Conservation (phyloP, 2,888 invertebrate species). For the Sphaerolaimus hirsutus region DNA sequence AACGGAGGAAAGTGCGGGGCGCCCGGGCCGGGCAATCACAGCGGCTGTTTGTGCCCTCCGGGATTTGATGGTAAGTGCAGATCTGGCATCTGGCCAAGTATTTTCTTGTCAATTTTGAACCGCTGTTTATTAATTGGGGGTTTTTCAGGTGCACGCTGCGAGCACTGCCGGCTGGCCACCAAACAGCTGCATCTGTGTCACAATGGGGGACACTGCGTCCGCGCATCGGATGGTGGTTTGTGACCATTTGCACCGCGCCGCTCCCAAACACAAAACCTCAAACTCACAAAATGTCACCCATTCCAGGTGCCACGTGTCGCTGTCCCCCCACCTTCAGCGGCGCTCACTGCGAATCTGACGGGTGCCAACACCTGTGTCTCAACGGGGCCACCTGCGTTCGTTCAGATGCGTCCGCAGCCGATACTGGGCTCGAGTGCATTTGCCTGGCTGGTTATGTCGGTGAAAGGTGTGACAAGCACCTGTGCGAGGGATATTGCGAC, state of each 20-base stretch:
- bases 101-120: no score
- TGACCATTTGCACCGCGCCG: no score
- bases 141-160: constrained; percentile 13
- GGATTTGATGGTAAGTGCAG: no score
- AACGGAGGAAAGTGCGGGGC: constrained; percentile 38
- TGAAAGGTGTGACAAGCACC: constrained; percentile 37
- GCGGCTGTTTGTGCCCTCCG: no score
- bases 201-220: constrained; percentile 7
- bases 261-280: no score
- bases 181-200: constrained; percentile 5
- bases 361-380: constrained; percentile 22
- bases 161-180: constrained; percentile 10
- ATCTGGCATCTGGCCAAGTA: no score
- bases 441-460: constrained; percentile 36
- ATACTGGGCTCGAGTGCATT: constrained; percentile 27
- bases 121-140: no score
- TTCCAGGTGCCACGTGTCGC: constrained; percentile 31
- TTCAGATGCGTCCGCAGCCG: no score
- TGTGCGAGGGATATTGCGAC: constrained; percentile 37
- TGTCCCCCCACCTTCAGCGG: constrained; percentile 31
- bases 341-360: constrained; percentile 6
- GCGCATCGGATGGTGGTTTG: no score
- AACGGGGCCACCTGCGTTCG: constrained; percentile 29
- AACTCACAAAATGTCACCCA: no score
- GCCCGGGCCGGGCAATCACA: no score